Evolutionary conservation across 2,113 vertebrate genomes (phyloP).

Genomic region (Chinchilla lanigera): DNA sequence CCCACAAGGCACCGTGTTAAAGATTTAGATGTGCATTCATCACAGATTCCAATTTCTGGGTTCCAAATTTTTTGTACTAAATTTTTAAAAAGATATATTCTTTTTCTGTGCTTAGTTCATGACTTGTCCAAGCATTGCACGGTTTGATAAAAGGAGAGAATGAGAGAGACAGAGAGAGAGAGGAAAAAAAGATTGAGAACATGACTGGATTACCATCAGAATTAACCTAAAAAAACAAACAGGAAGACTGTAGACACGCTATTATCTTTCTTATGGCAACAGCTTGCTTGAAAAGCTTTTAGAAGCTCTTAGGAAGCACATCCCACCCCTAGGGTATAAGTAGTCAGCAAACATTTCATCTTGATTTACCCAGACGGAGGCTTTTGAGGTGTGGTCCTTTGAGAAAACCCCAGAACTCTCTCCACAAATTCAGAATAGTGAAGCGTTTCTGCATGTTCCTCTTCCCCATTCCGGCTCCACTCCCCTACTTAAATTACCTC

Average conservation of each 20-base stretch:
- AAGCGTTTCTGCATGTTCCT: neutral
- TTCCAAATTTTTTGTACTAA: conserved; percentile 63
- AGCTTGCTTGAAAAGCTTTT: conserved; percentile 60
- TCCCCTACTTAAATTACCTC: neutral
- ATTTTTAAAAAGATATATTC: conserved; percentile 65
- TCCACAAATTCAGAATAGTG: conserved; percentile 36
- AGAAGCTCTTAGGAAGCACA: conserved; percentile 53
- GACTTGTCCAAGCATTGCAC: conserved; percentile 14
- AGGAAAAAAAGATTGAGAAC: neutral
- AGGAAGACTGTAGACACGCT: conserved; percentile 21
- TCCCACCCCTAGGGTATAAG: conserved; percentile 58
- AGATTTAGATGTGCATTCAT: conserved; percentile 67
- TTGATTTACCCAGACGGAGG: conserved; percentile 62
- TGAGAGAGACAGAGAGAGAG: neutral
- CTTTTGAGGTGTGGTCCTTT: conserved; percentile 57
- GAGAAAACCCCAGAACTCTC: conserved; percentile 60
- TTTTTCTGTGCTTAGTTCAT: conserved; percentile 53
- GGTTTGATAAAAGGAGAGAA: neutral
- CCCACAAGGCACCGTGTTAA: conserved; percentile 50
- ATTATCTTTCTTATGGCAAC: conserved; percentile 36
- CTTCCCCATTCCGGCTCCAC: neutral
- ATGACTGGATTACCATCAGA: conserved; percentile 10
- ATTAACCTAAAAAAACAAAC: neutral
- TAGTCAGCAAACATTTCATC: conserved; percentile 59
- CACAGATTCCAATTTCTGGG: conserved; percentile 34